Evolutionary conservation across 2,797 vertebrate species (phyloP).

Genomic region (Arremon brunneinucha): DNA sequence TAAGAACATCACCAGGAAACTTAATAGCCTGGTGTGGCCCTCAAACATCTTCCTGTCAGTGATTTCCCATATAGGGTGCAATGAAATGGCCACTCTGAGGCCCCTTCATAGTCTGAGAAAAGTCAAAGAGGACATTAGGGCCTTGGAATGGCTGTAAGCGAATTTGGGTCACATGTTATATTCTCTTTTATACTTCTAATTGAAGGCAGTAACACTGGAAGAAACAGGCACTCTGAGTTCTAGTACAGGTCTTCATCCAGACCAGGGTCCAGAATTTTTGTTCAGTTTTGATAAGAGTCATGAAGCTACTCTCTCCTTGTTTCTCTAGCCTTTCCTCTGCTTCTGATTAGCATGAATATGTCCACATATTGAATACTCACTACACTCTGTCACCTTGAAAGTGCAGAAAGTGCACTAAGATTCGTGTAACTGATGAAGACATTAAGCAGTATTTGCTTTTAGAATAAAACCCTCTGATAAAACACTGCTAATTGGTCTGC

Average conservation of each 20-base stretch:
- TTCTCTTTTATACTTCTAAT: not conserved
- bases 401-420: not conserved
- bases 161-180: not conserved
- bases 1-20: not conserved
- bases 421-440: not conserved
- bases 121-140: not conserved
- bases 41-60: not conserved
- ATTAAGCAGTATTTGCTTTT: not conserved
- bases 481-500: not conserved
- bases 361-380: not conserved
- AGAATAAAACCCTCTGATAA: not conserved
- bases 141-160: not conserved
- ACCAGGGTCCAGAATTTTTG: not conserved
- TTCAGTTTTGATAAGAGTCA: not conserved
- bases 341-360: not conserved
- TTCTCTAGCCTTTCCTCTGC: not conserved
- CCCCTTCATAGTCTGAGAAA: not conserved
- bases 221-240: not conserved
- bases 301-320: not conserved
- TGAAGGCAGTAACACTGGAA: not conserved
- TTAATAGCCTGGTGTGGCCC: not conserved
- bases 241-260: not conserved
- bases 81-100: not conserved
- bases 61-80: not conserved
- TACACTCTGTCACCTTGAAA: not conserved